Base-by-base conservation (phyloP, 30 jellyfish, hydroid and myxozoan species). In the Aurelia sp. region DNA sequence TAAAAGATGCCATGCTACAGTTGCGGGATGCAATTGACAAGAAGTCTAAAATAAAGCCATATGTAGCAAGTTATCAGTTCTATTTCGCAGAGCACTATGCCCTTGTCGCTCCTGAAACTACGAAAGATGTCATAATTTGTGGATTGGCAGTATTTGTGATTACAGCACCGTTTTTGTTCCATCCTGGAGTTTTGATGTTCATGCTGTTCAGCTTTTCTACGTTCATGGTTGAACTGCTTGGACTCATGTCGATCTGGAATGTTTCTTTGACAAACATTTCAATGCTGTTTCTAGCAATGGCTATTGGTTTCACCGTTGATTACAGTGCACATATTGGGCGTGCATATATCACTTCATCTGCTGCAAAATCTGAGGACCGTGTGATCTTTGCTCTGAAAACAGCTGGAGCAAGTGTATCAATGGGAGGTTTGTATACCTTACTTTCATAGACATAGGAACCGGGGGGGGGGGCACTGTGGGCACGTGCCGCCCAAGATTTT, bases 271-370 rank as follows among this genome's bases (percentile, higher is more conserved):
- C 75, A n/a, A 72, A 83, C 55, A 86, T 86, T 50, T 75, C 95
- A 63, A 86, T 86, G 95, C 74, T 86, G 35, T 53, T 73, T 27
- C 61, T 86, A 1, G 65, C 84, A 13, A 86, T 86, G 95, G 84
- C 95, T 5, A 76, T 86, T 47, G 95, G 95, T 2, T 86, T 86
- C 70, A 48, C 90, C n/a, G 90, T 86, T 51, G 95, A 86, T 50
- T 86, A 86, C 90, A 86, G 95, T 76, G 95, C 95, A 3, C 95
- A 86, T 31, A 80, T 86, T 30, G 90, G 90, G 33, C 95, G 75
- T 63, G 89, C 95, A 21, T 74, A 58, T 58, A 79, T 76, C 21
- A 86, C 90, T 7, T 86, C 95, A n/a, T 66, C 63, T 61, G 84
- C 84, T 12, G 41, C 40, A 15, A 47, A 53, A 5, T 19, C 87